These are phyloP conservation scores for Thinocorus orbignyianus DNA, from an alignment of 2,113 vertebrate species.

Conservation along the genomic window DNA sequence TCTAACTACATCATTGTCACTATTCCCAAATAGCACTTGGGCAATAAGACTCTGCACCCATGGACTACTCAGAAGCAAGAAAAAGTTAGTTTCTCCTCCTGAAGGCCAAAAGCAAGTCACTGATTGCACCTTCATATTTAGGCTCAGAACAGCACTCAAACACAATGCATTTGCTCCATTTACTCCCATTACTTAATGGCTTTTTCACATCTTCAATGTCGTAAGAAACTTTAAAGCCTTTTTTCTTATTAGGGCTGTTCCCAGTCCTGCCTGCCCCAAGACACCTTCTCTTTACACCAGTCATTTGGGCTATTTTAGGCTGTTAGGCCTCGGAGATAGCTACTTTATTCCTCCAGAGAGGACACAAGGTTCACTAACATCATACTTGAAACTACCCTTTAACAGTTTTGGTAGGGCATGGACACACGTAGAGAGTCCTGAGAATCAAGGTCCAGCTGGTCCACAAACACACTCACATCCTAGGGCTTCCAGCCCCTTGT, in stretches of 20 bases:
- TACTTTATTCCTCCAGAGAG: neutral
- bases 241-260: neutral
- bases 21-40: neutral
- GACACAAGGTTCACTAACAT: neutral
- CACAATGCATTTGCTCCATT: neutral
- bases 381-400: neutral
- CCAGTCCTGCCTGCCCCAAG: neutral
- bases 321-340: too few species aligned
- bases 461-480: neutral
- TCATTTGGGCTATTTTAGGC: neutral
- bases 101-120: neutral
- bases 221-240: neutral
- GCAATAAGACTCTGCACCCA: neutral
- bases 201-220: neutral
- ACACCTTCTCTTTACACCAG: neutral
- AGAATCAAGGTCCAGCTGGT: neutral
- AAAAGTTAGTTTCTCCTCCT: neutral
- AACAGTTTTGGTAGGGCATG: neutral
- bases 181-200: neutral
- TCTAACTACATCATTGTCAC: neutral
- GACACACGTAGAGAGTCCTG: rapidly evolving
- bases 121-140: neutral
- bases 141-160: neutral
- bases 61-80: neutral
- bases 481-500: neutral